Evolutionary conservation across 1,140 invertebrate species (phyloP), one percentile per base, ranked within the genome.

Genomic region (Tetramorium simillimum): DNA sequence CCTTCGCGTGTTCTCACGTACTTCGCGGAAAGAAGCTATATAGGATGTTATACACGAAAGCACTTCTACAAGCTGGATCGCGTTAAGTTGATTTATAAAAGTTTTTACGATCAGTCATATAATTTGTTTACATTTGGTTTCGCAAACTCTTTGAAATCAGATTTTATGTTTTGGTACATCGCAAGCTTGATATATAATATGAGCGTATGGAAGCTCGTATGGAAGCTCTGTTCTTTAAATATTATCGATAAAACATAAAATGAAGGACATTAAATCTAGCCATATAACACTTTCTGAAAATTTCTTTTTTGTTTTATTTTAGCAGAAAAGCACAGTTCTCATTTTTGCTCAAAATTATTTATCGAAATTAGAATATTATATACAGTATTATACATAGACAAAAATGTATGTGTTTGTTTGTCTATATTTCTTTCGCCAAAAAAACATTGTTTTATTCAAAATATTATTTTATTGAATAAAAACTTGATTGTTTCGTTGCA

Each of bases 91-190:
- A 63, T 46, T 46, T 92, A 88, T 63, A 51, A 43, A 40, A 65
- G 43, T 40, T 62, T 63, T 86, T 87, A 90, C 88, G 89, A 92
- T 92, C 89, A 87, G 90, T 93, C 87, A 88, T 65, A 86, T 73
- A 87, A 86, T 58, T 81, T 86, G 89, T 88, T 90, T 90, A 82
- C 72, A 62, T 87, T 91, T 88, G n/a, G 21, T 46, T 9, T 73
- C 56, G 16, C 21, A 24, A 51, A 21, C 37, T 37, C 37, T 89
- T 88, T 89, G 88, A 73, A 82, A 85, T 10, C 14, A 40, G 40
- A 51, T 49, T 33, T 62, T 37, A 5, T 28, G 12, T 84, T 85
- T 62, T 14, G 16, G 24, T 28, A 1, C 28, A 58, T 76, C 65
- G 53, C 12, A 53, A 85, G 49, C 40, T 56, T 18, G 7, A 60